A percentile compares a stretch with the other conserved stretches of the same genome.
Evolutionary conservation across 1,140 invertebrate species (phyloP).

Genomic region (Limonius californicus): DNA sequence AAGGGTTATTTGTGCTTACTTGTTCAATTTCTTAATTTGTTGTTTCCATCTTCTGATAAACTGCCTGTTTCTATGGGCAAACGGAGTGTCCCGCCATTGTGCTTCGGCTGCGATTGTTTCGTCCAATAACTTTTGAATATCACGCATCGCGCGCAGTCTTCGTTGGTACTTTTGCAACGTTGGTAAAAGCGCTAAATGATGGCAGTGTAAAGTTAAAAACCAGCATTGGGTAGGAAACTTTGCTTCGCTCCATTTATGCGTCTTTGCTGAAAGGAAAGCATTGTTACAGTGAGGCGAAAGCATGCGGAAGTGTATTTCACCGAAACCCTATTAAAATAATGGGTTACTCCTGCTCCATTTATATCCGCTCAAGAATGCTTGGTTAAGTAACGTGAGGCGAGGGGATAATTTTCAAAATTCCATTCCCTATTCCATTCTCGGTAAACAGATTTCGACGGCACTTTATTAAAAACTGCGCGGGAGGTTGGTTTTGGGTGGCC

Average conservation of each 20-base stretch:
- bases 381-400: too few species aligned
- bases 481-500: too few species aligned
- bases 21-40: conserved; percentile 65
- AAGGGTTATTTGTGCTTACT: conserved; percentile 44
- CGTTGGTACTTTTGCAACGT: conserved; percentile 84
- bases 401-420: too few species aligned
- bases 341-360: too few species aligned
- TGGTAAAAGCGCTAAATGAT: conserved; percentile 87
- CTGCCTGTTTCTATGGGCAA: conserved; percentile 77
- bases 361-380: too few species aligned
- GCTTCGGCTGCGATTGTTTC: conserved; percentile 77
- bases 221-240: conserved; percentile 97
- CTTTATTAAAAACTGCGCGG: too few species aligned
- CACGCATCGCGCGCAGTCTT: conserved; percentile 74
- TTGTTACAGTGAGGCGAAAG: too few species aligned
- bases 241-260: conserved; percentile 65
- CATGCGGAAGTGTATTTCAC: too few species aligned
- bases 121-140: conserved; percentile 87
- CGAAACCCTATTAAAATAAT: too few species aligned
- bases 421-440: too few species aligned
- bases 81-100: conserved; percentile 76
- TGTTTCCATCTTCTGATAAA: conserved; percentile 83
- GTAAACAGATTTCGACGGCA: too few species aligned
- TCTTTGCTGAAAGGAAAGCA: conserved; percentile 46
- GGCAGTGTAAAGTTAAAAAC: conserved; percentile 91